Base-by-base conservation (phyloP, 1,140 invertebrate species). In the Drosophila azteca region DNA sequence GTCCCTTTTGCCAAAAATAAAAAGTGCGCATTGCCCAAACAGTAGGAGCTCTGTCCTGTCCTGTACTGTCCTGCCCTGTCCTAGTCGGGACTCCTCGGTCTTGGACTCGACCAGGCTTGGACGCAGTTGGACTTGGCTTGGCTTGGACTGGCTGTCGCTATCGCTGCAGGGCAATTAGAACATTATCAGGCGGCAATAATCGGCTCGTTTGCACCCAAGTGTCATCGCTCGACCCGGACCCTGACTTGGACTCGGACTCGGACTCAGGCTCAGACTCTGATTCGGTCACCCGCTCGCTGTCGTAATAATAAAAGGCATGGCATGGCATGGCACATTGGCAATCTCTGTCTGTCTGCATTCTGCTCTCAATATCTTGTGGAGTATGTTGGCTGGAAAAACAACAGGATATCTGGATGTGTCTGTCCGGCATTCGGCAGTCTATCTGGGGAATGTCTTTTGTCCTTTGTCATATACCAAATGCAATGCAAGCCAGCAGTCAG, bases 171-270 rank as follows among this genome's bases (percentile, higher is more conserved):
- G 82, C 82, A 85, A 85, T 85, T 85, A 85, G 82, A 85, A 77
- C 82, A 81, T 78, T 85, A 85, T 85, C 82, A 87, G 78, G 82
- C 82, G 82, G 82, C 82, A 85, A 85, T 85, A 85, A 85, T 85
- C 82, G 82, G 61, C 82, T 85, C 82, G 82, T 85, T 85, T 85
- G 82, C 82, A 85, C 82, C 82, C 82, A 87, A 85, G 78, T 85
- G 81, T 85, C 77, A 62, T 87, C 74, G 58, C 57, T 46, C 61
- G 44, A 44, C 61, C 6, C 26, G 6, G 5, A 29, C 26, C 5
- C 6, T n/a, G n/a, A n/a, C n/a, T n/a, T n/a, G 22, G 22, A 3
- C 22, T 24, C 22, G 1, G 24, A 24, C 24, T 24, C 3, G 24
- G 24, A 24, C 24, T 24, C 24, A 3, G 24, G 5, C 24, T 24